These are phyloP conservation scores for Heterocephalus glaber DNA, from an alignment of 2,113 vertebrate genomes.

Conservation along the genomic window DNA sequence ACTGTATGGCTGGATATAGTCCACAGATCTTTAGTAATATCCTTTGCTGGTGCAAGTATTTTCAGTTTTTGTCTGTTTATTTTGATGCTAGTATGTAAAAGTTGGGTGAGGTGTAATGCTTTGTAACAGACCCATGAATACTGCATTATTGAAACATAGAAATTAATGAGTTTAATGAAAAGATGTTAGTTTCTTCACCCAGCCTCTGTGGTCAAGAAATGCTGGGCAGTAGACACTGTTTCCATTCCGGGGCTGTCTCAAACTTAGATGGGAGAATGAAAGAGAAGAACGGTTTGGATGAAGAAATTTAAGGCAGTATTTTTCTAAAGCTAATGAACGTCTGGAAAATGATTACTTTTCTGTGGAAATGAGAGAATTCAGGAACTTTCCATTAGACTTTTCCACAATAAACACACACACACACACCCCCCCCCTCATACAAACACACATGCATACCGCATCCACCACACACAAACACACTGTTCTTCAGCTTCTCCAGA, in stretches of 20 bases:
- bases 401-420: not conserved
- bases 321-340: constrained; percentile 9
- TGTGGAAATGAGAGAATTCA: not conserved
- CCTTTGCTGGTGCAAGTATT: not conserved
- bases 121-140: not conserved
- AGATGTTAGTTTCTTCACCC: not conserved
- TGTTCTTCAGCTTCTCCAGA: not conserved
- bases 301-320: not conserved
- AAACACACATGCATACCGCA: fast-evolving
- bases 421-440: too few relatives aligned
- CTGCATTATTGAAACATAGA: not conserved
- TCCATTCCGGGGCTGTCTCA: not conserved
- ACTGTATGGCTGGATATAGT: too few relatives aligned
- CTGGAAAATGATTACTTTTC: constrained; percentile 37
- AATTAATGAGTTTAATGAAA: not conserved
- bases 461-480: not conserved
- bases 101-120: not conserved
- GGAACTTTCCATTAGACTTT: not conserved
- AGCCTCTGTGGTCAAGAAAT: not conserved
- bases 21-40: not conserved
- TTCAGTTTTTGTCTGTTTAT: not conserved
- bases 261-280: not conserved
- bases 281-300: not conserved
- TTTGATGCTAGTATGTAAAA: not conserved
- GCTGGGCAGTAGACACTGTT: fast-evolving